These are phyloP conservation scores for Stenurella melanura DNA, from an alignment of 2,888 invertebrate genomes.

Conservation along the genomic window DNA sequence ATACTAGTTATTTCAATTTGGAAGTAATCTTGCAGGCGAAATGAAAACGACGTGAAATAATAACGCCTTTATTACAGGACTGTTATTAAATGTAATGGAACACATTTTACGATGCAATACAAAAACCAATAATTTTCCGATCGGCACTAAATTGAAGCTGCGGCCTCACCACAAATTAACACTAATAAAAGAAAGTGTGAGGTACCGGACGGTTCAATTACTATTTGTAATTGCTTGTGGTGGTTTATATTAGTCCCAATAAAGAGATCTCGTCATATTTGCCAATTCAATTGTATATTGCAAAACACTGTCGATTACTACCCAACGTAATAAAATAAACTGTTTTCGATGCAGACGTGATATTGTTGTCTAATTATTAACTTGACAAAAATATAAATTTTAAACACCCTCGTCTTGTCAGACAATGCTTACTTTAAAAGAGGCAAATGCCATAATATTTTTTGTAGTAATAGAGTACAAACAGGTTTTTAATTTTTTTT, in stretches of 20 bases:
- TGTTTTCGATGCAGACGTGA: too few relatives aligned
- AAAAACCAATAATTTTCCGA: conserved; percentile 48
- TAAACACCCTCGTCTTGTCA: too few relatives aligned
- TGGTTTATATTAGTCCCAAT: conserved; percentile 6
- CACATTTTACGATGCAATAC: conserved; percentile 47
- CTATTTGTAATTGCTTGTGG: conserved; percentile 22
- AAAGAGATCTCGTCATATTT: neutral
- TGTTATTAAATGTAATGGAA: conserved; percentile 45
- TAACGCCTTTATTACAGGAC: neutral
- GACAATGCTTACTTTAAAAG: too few relatives aligned
- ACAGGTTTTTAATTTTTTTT: too few relatives aligned
- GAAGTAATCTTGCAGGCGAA: neutral
- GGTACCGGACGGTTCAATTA: conserved; percentile 15
- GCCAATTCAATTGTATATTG: neutral
- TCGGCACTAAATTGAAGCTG: conserved; percentile 49
- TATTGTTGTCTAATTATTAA: too few relatives aligned
- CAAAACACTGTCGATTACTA: neutral
- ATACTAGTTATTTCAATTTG: neutral
- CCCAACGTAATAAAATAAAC: too few relatives aligned
- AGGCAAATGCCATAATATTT: too few relatives aligned
- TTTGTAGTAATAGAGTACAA: too few relatives aligned
- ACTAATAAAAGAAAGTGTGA: conserved; percentile 45
- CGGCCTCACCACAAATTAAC: conserved; percentile 46
- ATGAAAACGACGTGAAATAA: neutral
- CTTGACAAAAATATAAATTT: too few relatives aligned